Evolutionary conservation across 2,888 invertebrate genomes (phyloP).

Genomic region (Cetonia aurata): DNA sequence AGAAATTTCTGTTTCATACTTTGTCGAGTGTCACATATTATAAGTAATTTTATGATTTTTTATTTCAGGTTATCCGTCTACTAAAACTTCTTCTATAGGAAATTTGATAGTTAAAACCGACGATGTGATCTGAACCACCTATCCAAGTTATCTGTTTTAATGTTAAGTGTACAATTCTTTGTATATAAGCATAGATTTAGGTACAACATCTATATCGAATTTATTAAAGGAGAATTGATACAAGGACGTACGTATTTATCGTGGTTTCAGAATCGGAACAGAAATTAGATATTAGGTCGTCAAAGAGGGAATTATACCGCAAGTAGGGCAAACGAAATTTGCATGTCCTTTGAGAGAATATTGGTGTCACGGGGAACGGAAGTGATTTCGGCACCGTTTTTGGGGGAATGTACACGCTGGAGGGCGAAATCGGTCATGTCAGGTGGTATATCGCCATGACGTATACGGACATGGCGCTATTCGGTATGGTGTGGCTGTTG

Average conservation of each 20-base stretch:
- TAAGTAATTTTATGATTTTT: neutral
- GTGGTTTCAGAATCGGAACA: too few relatives aligned
- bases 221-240: too few relatives aligned
- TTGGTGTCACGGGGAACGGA: slow-evolving; percentile 14
- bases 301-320: neutral
- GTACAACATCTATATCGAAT: too few relatives aligned
- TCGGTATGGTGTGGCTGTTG: slow-evolving; percentile 88
- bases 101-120: too few relatives aligned
- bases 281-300: too few relatives aligned
- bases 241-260: too few relatives aligned
- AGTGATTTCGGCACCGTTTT: slow-evolving; percentile 32
- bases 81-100: neutral
- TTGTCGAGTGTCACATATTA: neutral
- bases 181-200: too few relatives aligned
- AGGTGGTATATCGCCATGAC: slow-evolving; percentile 50
- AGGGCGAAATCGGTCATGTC: slow-evolving; percentile 45
- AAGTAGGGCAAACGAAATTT: neutral
- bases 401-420: slow-evolving; percentile 44
- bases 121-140: too few relatives aligned
- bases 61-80: slow-evolving; percentile 18
- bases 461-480: slow-evolving; percentile 80
- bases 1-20: slow-evolving; percentile 20
- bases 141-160: too few relatives aligned
- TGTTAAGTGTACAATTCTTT: too few relatives aligned
- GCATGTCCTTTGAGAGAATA: slow-evolving; percentile 22